Percentiles rank a stretch among this genome's conserved stretches.
Evolutionary conservation across 1,140 invertebrate species (phyloP).

Genomic region (Drosophila seguyi): DNA sequence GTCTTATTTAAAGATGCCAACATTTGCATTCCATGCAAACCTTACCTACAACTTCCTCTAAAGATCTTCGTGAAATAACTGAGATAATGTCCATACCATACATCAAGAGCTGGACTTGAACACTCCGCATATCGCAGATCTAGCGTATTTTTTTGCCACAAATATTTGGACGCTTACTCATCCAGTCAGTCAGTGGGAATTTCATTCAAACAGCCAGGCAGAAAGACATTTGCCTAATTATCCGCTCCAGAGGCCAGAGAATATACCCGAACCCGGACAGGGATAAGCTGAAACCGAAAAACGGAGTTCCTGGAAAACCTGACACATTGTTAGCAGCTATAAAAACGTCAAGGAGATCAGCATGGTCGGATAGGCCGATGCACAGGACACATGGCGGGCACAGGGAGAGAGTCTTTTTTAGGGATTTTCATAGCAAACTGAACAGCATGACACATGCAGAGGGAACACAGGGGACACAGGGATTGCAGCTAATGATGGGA

Average conservation of each 20-base stretch:
- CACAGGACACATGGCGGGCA: constrained; percentile 55
- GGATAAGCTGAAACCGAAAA: constrained; percentile 25
- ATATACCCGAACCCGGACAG: constrained; percentile 4
- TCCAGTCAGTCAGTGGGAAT: constrained; percentile 1
- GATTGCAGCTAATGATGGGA: constrained; percentile 48
- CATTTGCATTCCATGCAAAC: constrained; percentile 36
- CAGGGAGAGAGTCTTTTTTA: constrained; percentile 42
- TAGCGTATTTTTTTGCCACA: constrained; percentile 49
- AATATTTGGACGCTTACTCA: constrained; percentile 44
- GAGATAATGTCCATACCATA: constrained; percentile 24
- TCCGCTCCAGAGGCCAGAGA: constrained; percentile 31
- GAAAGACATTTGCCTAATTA: constrained; percentile 51
- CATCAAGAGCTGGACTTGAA: constrained; percentile 15
- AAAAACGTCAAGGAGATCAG: constrained; percentile 70
- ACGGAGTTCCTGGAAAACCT: constrained; percentile 70
- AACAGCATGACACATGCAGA: constrained; percentile 65
- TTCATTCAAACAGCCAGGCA: constrained; percentile 42
- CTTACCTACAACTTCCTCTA: constrained; percentile 32
- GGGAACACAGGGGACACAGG: constrained; percentile 6
- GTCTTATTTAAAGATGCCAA: constrained; percentile 35
- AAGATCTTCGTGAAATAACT: constrained; percentile 33
- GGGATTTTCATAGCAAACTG: constrained; percentile 62
- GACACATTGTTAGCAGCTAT: constrained; percentile 79
- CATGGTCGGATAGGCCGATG: constrained; percentile 38
- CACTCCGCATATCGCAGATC: constrained; percentile 29